These are phyloP conservation scores for Clarias platycephalus DNA, from an alignment of 2,797 vertebrate genomes.

Conservation along the genomic window DNA sequence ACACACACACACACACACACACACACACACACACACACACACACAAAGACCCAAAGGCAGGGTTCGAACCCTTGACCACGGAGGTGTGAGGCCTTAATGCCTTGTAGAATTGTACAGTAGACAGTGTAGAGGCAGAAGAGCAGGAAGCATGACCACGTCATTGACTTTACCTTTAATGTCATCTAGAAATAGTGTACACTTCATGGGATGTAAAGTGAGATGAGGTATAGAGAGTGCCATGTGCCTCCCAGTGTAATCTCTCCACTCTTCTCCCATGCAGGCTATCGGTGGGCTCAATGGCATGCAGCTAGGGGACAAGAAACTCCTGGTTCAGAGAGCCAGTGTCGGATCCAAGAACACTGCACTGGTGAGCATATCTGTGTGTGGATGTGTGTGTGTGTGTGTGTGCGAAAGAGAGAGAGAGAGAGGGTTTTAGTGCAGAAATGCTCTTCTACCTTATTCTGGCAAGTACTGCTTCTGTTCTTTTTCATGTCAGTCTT, in stretches of 20 bases:
- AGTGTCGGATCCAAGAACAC: constrained; percentile 94
- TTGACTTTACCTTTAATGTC: background rate
- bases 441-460: background rate
- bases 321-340: constrained; percentile 90
- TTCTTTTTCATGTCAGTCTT: background rate
- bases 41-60: too few species aligned
- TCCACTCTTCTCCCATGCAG: constrained; percentile 65
- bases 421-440: background rate
- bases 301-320: constrained; percentile 94
- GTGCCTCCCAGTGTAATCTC: constrained; percentile 18
- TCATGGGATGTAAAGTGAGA: background rate
- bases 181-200: background rate
- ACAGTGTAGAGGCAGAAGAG: background rate
- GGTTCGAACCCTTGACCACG: too few species aligned
- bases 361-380: constrained; percentile 79
- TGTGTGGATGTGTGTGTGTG: background rate
- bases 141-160: background rate
- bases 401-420: background rate
- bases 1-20: too few species aligned
- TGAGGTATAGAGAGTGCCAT: background rate
- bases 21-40: too few species aligned
- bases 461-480: background rate
- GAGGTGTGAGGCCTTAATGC: too few species aligned
- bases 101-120: background rate
- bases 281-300: constrained; percentile 90